Conservation (phyloP, 2,888 invertebrate genomes). For the Melanostoma scalare region DNA sequence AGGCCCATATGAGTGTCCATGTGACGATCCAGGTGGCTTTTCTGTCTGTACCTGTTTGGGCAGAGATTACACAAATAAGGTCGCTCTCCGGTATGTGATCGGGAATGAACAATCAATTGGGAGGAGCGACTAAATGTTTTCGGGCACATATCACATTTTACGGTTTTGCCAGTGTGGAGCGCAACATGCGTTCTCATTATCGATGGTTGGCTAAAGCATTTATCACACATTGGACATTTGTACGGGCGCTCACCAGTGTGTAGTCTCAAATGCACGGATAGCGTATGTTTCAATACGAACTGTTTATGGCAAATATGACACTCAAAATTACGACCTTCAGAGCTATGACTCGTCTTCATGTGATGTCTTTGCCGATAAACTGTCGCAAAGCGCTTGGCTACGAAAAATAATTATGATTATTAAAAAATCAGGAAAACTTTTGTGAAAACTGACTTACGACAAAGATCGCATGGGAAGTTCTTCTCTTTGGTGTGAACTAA, state of each 20-base stretch:
- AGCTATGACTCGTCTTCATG: conserved; percentile 71
- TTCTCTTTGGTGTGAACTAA: conserved; percentile 67
- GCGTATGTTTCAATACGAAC: conserved; percentile 70
- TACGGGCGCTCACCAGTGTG: conserved; percentile 75
- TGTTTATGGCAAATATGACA: conserved; percentile 72
- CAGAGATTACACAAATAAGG: conserved; percentile 75
- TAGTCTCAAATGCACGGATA: conserved; percentile 71
- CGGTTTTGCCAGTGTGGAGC: conserved; percentile 74
- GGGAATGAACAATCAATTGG: conserved; percentile 74
- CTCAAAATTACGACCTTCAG: conserved; percentile 62
- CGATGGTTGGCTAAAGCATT: conserved; percentile 74
- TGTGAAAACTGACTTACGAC: conserved; percentile 34
- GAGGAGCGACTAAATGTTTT: conserved; percentile 75
- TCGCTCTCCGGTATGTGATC: conserved; percentile 74
- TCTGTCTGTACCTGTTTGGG: conserved; percentile 73
- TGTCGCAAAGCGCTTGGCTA: conserved; percentile 66
- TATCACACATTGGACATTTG: conserved; percentile 74
- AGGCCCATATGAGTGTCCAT: conserved; percentile 74
- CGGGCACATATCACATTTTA: conserved; percentile 74
- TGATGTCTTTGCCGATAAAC: conserved; percentile 69
- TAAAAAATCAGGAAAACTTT: no score
- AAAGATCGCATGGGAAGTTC: conserved; percentile 48
- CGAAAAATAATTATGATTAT: neutral
- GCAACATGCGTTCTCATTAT: conserved; percentile 74
- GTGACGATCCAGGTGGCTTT: conserved; percentile 75